Evolutionary conservation across 2,113 vertebrate genomes (phyloP).

Genomic region (Leptodactylus fuscus): DNA sequence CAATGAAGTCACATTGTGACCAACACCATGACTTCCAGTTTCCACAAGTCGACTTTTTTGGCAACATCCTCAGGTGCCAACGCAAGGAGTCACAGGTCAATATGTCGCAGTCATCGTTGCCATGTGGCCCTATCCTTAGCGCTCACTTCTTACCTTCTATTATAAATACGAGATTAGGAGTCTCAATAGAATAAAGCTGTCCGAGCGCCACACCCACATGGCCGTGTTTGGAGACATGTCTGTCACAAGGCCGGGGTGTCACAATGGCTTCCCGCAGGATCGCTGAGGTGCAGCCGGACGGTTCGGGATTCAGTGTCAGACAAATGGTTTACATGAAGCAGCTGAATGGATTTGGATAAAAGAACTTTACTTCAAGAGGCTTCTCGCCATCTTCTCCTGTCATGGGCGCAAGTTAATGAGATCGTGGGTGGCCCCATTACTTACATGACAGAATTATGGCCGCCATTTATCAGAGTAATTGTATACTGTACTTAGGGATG

Average conservation of each 20-base stretch:
- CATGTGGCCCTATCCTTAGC: no score
- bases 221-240: not conserved
- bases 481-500: not conserved
- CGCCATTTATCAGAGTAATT: not conserved
- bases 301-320: not conserved
- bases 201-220: not conserved
- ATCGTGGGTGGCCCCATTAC: constrained; percentile 51
- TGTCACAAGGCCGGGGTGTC: not conserved
- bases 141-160: no score
- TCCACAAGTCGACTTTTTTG: no score
- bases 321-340: constrained; percentile 12
- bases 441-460: constrained; percentile 18
- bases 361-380: not conserved
- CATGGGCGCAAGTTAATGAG: not conserved
- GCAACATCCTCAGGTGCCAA: no score
- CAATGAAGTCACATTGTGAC: no score
- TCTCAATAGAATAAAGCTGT: not conserved
- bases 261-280: not conserved
- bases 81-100: no score
- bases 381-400: constrained; percentile 53
- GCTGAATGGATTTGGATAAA: constrained; percentile 58
- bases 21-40: no score
- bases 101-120: no score
- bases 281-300: not conserved
- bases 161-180: no score